Conservation (phyloP, 2,113 vertebrate genomes). For the Tragelaphus buxtoni region DNA sequence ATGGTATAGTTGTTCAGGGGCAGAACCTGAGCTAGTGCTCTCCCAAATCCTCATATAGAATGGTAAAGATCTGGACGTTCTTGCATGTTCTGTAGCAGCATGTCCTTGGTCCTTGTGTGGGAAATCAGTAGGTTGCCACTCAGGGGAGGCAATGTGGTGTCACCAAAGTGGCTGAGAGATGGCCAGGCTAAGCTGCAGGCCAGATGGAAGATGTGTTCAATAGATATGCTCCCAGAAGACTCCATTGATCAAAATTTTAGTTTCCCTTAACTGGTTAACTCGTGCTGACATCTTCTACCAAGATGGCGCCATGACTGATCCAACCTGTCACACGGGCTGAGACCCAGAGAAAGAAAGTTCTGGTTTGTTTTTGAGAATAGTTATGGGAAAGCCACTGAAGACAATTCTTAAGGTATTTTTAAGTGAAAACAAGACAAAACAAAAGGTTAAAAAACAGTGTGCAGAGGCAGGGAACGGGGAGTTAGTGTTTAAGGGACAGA, state of each 20-base stretch:
- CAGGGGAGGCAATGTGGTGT: not conserved
- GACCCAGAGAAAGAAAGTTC: not conserved
- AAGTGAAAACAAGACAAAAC: not conserved
- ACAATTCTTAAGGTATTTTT: not conserved
- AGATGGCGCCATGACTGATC: not conserved
- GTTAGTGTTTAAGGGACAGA: not conserved
- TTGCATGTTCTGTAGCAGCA: not conserved
- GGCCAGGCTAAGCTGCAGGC: not conserved
- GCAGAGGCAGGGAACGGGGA: not conserved
- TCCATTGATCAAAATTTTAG: not conserved
- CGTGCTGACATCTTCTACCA: not conserved
- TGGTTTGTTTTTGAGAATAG: not conserved
- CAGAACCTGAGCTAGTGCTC: not conserved
- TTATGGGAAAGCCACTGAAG: not conserved
- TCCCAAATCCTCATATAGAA: not conserved
- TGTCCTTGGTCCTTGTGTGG: not conserved
- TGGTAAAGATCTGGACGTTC: not conserved
- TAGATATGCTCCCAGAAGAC: not conserved
- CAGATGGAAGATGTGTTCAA: not conserved
- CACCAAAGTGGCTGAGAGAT: not conserved
- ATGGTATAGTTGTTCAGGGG: not conserved
- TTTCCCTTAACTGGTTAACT: not conserved
- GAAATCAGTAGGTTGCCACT: not conserved
- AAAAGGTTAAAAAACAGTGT: not conserved
- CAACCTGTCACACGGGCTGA: not conserved